Conservation (phyloP, 2,888 invertebrate genomes). For the Phaonia tiefii region DNA sequence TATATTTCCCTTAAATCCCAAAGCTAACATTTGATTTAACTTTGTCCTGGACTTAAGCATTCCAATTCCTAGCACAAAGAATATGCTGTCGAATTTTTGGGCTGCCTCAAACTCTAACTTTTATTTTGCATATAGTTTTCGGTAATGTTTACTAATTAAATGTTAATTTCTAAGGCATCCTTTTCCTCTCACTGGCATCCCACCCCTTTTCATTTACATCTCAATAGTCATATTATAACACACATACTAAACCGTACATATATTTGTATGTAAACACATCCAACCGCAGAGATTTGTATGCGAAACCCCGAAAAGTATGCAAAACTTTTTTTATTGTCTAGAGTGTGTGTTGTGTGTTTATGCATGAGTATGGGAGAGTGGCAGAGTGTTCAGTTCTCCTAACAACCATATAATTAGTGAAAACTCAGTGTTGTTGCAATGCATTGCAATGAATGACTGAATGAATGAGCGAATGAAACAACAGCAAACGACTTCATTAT, state of each 20-base stretch:
- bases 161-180: conserved; percentile 66
- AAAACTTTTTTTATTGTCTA: not conserved
- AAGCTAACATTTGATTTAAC: conserved; percentile 30
- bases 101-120: not conserved
- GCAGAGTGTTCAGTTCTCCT: not conserved
- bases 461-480: conserved; percentile 16
- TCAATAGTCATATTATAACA: conserved; percentile 1
- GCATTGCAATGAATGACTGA: conserved; percentile 10
- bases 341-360: too few species aligned
- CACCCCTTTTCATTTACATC: conserved; percentile 5
- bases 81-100: not conserved
- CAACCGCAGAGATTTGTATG: not conserved
- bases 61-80: conserved; percentile 1
- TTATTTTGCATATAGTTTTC: conserved; percentile 40
- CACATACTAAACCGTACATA: not conserved
- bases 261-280: too few species aligned
- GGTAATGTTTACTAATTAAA: conserved; percentile 66
- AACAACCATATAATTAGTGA: conserved; percentile 62
- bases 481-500: conserved; percentile 31
- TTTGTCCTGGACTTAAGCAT: not conserved
- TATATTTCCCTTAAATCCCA: conserved; percentile 22
- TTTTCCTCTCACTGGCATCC: conserved; percentile 21
- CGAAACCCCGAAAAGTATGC: conserved; percentile 27
- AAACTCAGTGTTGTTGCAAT: conserved; percentile 38
- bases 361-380: not conserved